Base-by-base conservation (phyloP, 2,113 vertebrate genomes). In the Amia ocellicauda region DNA sequence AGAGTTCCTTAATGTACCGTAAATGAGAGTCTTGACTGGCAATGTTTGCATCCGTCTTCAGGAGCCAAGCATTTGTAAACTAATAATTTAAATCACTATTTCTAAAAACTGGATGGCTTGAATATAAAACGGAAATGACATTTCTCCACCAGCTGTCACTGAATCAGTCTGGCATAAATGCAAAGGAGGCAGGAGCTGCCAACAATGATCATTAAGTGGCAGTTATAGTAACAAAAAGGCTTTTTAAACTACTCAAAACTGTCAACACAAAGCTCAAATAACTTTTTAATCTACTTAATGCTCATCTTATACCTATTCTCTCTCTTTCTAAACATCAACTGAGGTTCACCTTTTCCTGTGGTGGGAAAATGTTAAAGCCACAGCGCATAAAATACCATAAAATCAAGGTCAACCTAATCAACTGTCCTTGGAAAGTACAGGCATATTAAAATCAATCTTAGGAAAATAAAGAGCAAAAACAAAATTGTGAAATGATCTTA, bases 61-160 rank as follows among this genome's bases (percentile, higher is more conserved):
- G 62, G 41, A 68, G 16, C 26, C 69, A 65, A 40, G 58, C 60
- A 70, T 68, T 67, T 64, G 65, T 42, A 72, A 52, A 56, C 67
- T 67, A 81, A 72, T 63, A 62, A 67, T 71, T 64, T 36, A 81
- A 78, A 61, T 74, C 26, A 63, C 60, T 73, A 19, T 61, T 67
- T 36, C 58, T 28, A 7, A 61, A 71, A 47, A 26, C 54, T 52
- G n/a, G 10, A 22, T 9, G 2, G 10, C 1, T 3, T 58, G n/a
- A 58, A 76, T 45, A 64, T 74, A 75, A 71, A 49, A 58, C 0
- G 64, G 58, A 40, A 64, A 68, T 43, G 45, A 74, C 41, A 80
- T 43, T 45, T 47, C 63, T 70, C 55, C 80, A 80, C 73, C 43
- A 74, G 62, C 42, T 23, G 7, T 71, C 61, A 60, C 10, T 66